Conservation (phyloP, 2,888 invertebrate genomes). For the Lycophotia porphyrea region DNA sequence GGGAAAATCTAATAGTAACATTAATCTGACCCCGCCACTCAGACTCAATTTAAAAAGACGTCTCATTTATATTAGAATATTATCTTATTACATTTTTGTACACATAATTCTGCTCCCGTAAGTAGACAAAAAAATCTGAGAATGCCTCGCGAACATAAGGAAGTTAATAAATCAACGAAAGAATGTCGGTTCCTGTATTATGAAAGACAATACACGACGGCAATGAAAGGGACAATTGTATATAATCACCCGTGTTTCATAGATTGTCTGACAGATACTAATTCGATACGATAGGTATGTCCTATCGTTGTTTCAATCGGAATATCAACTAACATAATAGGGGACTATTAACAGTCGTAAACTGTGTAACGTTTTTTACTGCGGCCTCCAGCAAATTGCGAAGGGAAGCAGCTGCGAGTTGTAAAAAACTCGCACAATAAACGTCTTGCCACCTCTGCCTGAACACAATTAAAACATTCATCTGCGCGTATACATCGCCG, state of each 20-base stretch:
- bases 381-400: slow-evolving; percentile 78
- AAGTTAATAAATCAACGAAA: slow-evolving; percentile 60
- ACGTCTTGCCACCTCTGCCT: slow-evolving; percentile 75
- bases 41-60: slow-evolving; percentile 60
- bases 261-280: slow-evolving; percentile 49
- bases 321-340: slow-evolving; percentile 70
- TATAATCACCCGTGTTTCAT: slow-evolving; percentile 42
- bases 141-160: slow-evolving; percentile 50
- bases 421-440: slow-evolving; percentile 83
- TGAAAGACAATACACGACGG: slow-evolving; percentile 49
- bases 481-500: slow-evolving; percentile 53
- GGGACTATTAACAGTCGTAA: slow-evolving; percentile 76
- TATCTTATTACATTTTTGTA: slow-evolving; percentile 58
- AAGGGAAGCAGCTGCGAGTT: slow-evolving; percentile 79
- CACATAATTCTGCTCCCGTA: slow-evolving; percentile 46
- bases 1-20: slow-evolving; percentile 56
- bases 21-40: slow-evolving; percentile 60
- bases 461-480: slow-evolving; percentile 74
- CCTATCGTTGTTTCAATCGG: slow-evolving; percentile 53
- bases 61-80: slow-evolving; percentile 60
- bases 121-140: slow-evolving; percentile 34
- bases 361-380: slow-evolving; percentile 77
- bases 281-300: slow-evolving; percentile 23
- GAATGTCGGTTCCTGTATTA: slow-evolving; percentile 47
- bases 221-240: slow-evolving; percentile 45